A percentile compares a stretch with the other conserved stretches of the same genome.
Conservation (phyloP, 2,797 vertebrate species). For the Cheirogaleus major region DNA sequence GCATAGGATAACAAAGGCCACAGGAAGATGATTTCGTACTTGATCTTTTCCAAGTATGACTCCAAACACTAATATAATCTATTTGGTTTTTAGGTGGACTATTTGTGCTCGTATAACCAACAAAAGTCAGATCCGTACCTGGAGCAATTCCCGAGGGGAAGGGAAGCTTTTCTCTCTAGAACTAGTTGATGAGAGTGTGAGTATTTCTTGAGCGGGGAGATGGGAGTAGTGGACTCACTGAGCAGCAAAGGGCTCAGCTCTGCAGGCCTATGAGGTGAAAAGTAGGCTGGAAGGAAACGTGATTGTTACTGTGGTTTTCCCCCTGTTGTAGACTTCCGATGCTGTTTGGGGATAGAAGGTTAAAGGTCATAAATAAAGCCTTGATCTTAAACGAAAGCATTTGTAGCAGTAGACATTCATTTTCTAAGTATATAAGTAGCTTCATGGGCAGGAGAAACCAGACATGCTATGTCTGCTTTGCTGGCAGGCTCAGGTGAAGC, state of each 20-base stretch:
- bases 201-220: constrained; percentile 72
- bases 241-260: constrained; percentile 57
- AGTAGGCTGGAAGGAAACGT: constrained; percentile 55
- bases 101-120: constrained; percentile 97
- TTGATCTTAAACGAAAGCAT: neutral
- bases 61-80: neutral
- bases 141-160: constrained; percentile 98
- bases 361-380: constrained; percentile 31
- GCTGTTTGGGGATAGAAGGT: neutral
- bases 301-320: constrained; percentile 18
- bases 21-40: constrained; percentile 1
- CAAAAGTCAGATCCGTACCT: constrained; percentile 95
- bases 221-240: neutral
- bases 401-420: neutral
- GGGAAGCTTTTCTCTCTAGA: constrained; percentile 98
- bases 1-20: neutral
- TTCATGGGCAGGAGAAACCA: neutral
- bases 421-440: neutral
- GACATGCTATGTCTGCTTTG: neutral
- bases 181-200: constrained; percentile 97
- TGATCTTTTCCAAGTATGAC: neutral
- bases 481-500: neutral
- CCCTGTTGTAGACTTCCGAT: neutral
- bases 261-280: neutral
- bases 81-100: constrained; percentile 92